These are phyloP conservation scores for Bovichtus variegatus DNA, from an alignment of 2,797 vertebrate genomes.

Conservation along the genomic window DNA sequence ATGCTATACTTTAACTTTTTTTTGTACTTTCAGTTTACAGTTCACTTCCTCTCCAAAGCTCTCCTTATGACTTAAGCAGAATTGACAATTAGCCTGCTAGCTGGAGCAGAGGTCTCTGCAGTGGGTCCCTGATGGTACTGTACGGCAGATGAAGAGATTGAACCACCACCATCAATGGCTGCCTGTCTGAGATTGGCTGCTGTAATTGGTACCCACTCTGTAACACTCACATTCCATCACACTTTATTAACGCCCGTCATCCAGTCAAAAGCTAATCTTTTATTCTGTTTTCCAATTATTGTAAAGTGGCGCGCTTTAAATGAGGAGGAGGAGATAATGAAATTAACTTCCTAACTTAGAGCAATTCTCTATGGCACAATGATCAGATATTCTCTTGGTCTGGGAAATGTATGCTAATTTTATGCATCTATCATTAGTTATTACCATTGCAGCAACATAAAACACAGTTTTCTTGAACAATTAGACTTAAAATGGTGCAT, in stretches of 20 bases:
- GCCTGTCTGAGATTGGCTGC: conserved; percentile 76
- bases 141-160: conserved; percentile 77
- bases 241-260: conserved; percentile 89
- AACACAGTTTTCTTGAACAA: conserved; percentile 93
- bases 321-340: conserved; percentile 93
- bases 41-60: conserved; percentile 66
- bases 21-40: conserved; percentile 55
- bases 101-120: conserved; percentile 79
- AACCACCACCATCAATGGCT: conserved; percentile 76
- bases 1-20: conserved; percentile 46
- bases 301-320: conserved; percentile 91
- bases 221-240: conserved; percentile 85
- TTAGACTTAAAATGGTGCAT: conserved; percentile 92
- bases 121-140: conserved; percentile 76
- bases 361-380: conserved; percentile 94
- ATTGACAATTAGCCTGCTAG: conserved; percentile 80
- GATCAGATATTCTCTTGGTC: conserved; percentile 93
- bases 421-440: conserved; percentile 96
- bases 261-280: conserved; percentile 90
- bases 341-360: conserved; percentile 96
- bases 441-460: conserved; percentile 92
- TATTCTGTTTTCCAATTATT: conserved; percentile 93
- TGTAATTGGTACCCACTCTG: conserved; percentile 82
- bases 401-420: conserved; percentile 97
- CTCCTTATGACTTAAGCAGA: conserved; percentile 78